phyloP scores from a whole-genome alignment of 2,113 vertebrate genomes.

The Heterotis niloticus region DNA sequence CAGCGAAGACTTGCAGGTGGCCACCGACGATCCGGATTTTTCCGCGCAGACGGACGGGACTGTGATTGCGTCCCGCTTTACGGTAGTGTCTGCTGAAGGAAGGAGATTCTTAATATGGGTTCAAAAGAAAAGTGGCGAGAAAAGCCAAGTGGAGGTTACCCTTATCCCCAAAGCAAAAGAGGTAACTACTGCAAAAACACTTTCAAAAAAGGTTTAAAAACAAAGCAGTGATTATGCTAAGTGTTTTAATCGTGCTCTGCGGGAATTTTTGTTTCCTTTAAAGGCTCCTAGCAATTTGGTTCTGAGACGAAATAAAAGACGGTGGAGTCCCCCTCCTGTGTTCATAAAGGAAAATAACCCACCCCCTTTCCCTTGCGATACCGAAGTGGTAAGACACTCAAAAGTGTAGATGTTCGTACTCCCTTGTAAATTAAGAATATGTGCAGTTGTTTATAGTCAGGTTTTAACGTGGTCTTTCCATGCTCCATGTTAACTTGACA shows the following conservation, averaged over 20 bases:
- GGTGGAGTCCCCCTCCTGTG: conserved; percentile 71
- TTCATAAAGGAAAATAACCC: conserved; percentile 65
- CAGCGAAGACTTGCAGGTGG: conserved; percentile 2
- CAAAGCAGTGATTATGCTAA: not conserved
- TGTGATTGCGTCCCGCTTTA: conserved; percentile 20
- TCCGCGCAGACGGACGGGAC: conserved; percentile 35
- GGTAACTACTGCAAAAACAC: conserved; percentile 49
- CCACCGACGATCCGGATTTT: conserved; percentile 43
- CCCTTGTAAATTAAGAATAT: not conserved
- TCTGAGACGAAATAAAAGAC: conserved; percentile 58
- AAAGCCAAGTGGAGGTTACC: conserved; percentile 56
- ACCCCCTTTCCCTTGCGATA: conserved; percentile 68
- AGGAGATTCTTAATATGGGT: conserved; percentile 62
- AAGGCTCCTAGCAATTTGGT: not conserved
- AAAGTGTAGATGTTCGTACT: conserved; percentile 2
- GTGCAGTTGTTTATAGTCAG: not conserved
- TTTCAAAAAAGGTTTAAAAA: not conserved
- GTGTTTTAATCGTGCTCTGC: not conserved
- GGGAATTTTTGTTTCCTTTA: conserved; percentile 14
- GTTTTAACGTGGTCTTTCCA: not conserved
- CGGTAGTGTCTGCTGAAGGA: conserved; percentile 15
- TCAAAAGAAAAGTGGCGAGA: conserved; percentile 40
- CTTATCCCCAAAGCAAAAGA: conserved; percentile 46
- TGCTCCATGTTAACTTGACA: too few relatives aligned
- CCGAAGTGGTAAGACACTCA: conserved; percentile 63